Base-by-base conservation (phyloP, 2,113 vertebrate genomes). In the Catharus minimus region DNA sequence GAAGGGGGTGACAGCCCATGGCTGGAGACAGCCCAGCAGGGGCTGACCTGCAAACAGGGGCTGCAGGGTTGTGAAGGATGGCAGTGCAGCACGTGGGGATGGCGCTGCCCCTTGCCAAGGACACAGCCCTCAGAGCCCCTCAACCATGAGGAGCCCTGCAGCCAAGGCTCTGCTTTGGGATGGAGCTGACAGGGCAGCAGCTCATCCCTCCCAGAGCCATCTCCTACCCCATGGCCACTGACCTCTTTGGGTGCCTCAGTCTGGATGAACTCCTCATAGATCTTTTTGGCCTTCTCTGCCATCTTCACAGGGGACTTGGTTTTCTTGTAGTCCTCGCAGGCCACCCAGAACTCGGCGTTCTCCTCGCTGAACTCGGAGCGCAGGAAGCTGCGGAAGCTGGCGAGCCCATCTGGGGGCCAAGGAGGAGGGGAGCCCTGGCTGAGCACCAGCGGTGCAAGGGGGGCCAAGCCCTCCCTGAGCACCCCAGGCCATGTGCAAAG, bases 351-450 rank as follows among this genome's bases (percentile, higher is more conserved):
- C 96, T 99, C 99, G 0, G 98, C 85, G 9, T 99, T 99, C 96
- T 99, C 99, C 82, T 99, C 98, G 0, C 99, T 99, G 98, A 99
- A 99, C 96, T 99, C 99, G 0, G 99, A 99, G 96, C 98, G 98
- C 97, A 99, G 98, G 97, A 99, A 99, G 94, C 94, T 97, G 80
- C 94, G 97, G 98, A 99, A 99, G 92, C 97, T 97, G 82, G 96
- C 53, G 6, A 99, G 97, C 27, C 99, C 99, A 21, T 99, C 99
- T 99, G 89, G 27, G 13, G 24, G n/a, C 5, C 17, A 27, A 49
- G 26, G 36, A 43, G 44, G 49, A 15, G 5, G 11, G 1, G 7
- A 53, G 68, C 22, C 39, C 53, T 81, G 0, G 0, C 55, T 89
- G 43, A 92, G 60, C 11, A 2, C n/a, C 7, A 11, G 23, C 5